A percentile compares a stretch with the other conserved stretches of the same genome.
These are phyloP conservation scores for Diorhabda elongata DNA, from an alignment of 1,140 invertebrate genomes.

Conservation along the genomic window DNA sequence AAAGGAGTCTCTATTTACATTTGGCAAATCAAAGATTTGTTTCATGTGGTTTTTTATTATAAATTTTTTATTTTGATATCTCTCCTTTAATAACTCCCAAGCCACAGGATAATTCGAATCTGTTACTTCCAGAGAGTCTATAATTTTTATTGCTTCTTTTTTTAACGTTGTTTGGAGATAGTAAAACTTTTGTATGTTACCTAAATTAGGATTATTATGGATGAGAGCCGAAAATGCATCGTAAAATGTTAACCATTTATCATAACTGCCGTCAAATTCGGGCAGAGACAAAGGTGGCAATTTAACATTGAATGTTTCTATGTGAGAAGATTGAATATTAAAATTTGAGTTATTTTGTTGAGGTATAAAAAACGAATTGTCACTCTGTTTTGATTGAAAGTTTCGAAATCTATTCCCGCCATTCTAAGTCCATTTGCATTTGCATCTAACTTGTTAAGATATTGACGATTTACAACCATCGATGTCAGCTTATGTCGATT, in stretches of 20 bases:
- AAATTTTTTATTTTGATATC: conserved; percentile 36
- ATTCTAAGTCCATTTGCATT: too few relatives aligned
- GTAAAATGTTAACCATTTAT: conserved; percentile 23
- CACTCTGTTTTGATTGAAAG: too few relatives aligned
- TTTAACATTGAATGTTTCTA: conserved; percentile 3
- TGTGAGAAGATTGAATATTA: background rate
- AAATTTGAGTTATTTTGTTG: background rate
- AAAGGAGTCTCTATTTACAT: conserved; percentile 28
- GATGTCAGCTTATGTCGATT: too few relatives aligned
- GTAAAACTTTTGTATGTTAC: conserved; percentile 30
- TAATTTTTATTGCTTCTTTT: conserved; percentile 27
- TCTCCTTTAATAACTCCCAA: conserved; percentile 28
- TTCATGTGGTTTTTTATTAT: conserved; percentile 29
- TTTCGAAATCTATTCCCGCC: too few relatives aligned
- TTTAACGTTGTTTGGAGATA: conserved; percentile 32
- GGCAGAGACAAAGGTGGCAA: conserved; percentile 16
- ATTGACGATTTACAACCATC: too few relatives aligned
- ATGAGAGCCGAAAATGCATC: conserved; percentile 24
- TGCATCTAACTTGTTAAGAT: too few relatives aligned
- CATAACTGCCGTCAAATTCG: conserved; percentile 21
- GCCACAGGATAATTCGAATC: conserved; percentile 36
- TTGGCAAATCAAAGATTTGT: conserved; percentile 25
- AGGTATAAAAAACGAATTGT: background rate
- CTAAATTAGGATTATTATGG: conserved; percentile 19
- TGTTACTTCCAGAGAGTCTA: conserved; percentile 29